phyloP scores from a whole-genome alignment of 35 echinoderm and acorn worm genomes.

The Stichopus chloronotus region DNA sequence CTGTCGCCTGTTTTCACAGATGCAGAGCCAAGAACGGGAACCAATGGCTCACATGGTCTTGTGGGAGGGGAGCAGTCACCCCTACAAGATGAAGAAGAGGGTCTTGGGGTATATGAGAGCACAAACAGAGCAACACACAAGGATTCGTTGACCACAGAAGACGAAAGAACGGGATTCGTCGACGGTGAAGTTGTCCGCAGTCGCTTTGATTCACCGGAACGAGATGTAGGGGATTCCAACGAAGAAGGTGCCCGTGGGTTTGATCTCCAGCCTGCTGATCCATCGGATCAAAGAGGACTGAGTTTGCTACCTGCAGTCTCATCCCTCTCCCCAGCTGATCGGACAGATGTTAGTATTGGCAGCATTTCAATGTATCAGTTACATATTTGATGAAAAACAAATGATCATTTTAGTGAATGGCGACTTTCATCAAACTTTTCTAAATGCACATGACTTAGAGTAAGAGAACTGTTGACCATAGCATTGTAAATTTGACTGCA shows the following conservation, averaged over 20 bases:
- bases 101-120: background rate
- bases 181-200: conserved; percentile 31
- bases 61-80: conserved; percentile 41
- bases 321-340: background rate
- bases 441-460: too few species aligned
- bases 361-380: too few species aligned
- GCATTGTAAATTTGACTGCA: too few species aligned
- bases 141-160: background rate
- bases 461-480: too few species aligned
- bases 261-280: conserved; percentile 75
- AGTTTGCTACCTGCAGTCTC: conserved; percentile 44
- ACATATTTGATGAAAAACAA: too few species aligned
- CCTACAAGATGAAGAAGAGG: background rate
- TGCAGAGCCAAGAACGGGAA: background rate
- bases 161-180: background rate
- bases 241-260: conserved; percentile 59
- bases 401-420: too few species aligned
- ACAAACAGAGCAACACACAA: conserved; percentile 19
- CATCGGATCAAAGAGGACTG: conserved; percentile 71
- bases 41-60: background rate
- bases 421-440: too few species aligned
- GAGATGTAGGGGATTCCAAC: background rate
- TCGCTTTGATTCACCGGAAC: background rate
- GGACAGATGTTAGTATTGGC: background rate
- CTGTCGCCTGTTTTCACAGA: background rate